A percentile compares a stretch with the other conserved stretches of the same genome.
Conservation (phyloP, 2,113 vertebrate species). For the Trichomycterus rosablanca region DNA sequence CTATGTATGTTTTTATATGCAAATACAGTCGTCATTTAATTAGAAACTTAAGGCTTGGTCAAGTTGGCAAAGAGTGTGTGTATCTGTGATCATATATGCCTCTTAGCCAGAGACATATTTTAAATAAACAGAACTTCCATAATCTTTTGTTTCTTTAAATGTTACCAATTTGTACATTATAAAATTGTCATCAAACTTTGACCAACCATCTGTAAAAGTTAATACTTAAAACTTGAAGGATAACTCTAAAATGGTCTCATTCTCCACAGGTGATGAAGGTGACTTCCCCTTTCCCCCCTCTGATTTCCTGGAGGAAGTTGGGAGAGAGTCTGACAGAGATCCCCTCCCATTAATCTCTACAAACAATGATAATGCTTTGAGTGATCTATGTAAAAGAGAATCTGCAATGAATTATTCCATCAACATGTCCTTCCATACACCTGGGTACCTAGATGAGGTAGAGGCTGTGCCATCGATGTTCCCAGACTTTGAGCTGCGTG, state of each 20-base stretch:
- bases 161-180: too few relatives aligned
- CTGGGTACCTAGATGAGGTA: conserved; percentile 60
- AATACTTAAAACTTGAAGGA: not conserved
- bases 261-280: conserved; percentile 75
- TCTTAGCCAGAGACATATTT: conserved; percentile 7
- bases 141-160: too few relatives aligned
- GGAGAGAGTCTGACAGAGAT: conserved; percentile 70
- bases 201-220: too few relatives aligned
- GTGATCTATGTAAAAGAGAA: conserved; percentile 74
- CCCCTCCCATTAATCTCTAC: conserved; percentile 54
- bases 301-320: conserved; percentile 72
- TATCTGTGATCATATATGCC: conserved; percentile 12
- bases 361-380: conserved; percentile 72
- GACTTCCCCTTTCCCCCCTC: conserved; percentile 75
- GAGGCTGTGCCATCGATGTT: conserved; percentile 77
- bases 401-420: conserved; percentile 77
- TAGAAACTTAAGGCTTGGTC: conserved; percentile 1
- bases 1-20: too few relatives aligned
- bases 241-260: conserved; percentile 16
- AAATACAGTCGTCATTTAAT: too few relatives aligned
- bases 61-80: conserved; percentile 1
- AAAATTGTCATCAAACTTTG: too few relatives aligned
- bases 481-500: conserved; percentile 86
- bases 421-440: conserved; percentile 76
- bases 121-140: too few relatives aligned